phyloP scores from a whole-genome alignment of 1,140 invertebrate genomes.

The Diorhabda carinulata region DNA sequence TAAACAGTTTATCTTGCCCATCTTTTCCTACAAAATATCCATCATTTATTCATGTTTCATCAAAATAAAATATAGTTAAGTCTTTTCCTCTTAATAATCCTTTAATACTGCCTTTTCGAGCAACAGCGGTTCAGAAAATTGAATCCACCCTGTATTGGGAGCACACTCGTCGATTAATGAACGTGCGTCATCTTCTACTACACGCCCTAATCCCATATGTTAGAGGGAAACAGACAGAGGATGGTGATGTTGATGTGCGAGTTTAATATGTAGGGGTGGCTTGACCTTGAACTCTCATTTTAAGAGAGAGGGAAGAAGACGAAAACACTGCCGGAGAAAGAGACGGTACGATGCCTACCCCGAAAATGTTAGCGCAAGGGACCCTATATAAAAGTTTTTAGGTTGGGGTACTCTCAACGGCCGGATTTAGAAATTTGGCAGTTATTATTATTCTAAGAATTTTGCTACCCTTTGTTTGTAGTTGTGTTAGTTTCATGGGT shows the following conservation, averaged over 20 bases:
- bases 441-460: constrained; percentile 34
- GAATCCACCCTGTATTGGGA: constrained; percentile 4
- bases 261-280: constrained; percentile 29
- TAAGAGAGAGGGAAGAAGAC: constrained; percentile 4
- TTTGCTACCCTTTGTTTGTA: constrained; percentile 20
- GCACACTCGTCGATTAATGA: constrained; percentile 25
- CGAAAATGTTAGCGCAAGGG: constrained; percentile 13
- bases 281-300: constrained; percentile 27
- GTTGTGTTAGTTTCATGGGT: background rate
- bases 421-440: constrained; percentile 32
- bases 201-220: constrained; percentile 1
- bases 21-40: too few relatives aligned
- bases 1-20: too few relatives aligned
- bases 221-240: constrained; percentile 5
- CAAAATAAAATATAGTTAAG: too few relatives aligned
- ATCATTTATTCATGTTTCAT: too few relatives aligned
- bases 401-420: constrained; percentile 26
- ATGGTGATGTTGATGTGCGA: constrained; percentile 2
- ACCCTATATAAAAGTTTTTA: background rate
- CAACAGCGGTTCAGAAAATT: background rate
- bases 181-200: constrained; percentile 8
- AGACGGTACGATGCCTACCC: constrained; percentile 13
- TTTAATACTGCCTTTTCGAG: background rate
- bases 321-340: constrained; percentile 1
- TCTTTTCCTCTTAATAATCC: too few relatives aligned